Base-by-base conservation (phyloP, 2,888 invertebrate species). In the Pimpla rufipes region DNA sequence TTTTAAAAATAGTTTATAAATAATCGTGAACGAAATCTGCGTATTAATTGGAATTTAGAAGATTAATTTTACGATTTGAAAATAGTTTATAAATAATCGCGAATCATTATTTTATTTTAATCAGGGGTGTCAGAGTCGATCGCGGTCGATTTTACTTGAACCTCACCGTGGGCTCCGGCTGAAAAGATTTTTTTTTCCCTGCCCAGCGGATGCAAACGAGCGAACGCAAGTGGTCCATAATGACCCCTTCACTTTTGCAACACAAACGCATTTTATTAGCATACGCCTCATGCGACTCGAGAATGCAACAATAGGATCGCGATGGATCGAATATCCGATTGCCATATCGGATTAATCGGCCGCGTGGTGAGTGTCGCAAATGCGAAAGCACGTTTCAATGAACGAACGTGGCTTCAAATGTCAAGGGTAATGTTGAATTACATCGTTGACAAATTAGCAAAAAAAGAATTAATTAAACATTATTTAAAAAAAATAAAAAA, bases 321-420 rank as follows among this genome's bases (percentile, higher is more conserved):
- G 74, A 35, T 23, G 52, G 40, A 52, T 50, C 47, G 37, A 23
- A 57, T 37, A 50, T 50, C n/a, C 40, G 55, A 67, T 79, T 68
- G 50, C 57, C 16, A 50, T 73, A 73, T 79, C 73, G 40, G 45
- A 78, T 64, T 78, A 71, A 80, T 79, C 40, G n/a, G n/a, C 21
- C 62, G 2, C 6, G 3, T 21, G 40, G 7, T 2, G 35, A 37
- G 35, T 52, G 18, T 40, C 55, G 68, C 37, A 21, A 55, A 55
- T 18, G 37, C 18, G 50, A 74, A 50, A 62, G 74, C 35, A 62
- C n/a, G 16, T 23, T 45, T 42, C 7, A 1, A 29, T 5, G 29
- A 18, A 21, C 3, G 40, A 10, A 18, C 62, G 18, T 37, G 37
- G 37, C 3, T 37, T 62, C 1, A 47, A 73, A 62, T 50, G 35